These are phyloP conservation scores for Xenops minutus DNA, from an alignment of 2,797 vertebrate genomes.

Conservation along the genomic window DNA sequence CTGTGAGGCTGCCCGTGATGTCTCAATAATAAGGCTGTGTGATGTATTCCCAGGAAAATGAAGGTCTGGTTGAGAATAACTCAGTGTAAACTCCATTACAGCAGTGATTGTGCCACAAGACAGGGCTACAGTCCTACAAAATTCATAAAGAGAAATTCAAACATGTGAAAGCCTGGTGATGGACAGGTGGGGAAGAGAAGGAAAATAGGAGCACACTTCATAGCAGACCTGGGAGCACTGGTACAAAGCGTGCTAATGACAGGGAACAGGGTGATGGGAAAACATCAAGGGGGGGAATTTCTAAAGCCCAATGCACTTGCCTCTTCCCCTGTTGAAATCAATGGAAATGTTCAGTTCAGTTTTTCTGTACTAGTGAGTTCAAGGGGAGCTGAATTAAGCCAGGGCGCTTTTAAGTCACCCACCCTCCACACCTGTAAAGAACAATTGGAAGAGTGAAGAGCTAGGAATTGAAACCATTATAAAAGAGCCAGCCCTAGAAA, in stretches of 20 bases:
- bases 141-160: not conserved
- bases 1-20: not conserved
- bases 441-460: constrained; percentile 53
- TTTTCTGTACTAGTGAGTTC: constrained; percentile 25
- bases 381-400: constrained; percentile 54
- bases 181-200: not conserved
- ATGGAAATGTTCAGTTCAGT: constrained; percentile 42
- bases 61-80: not conserved
- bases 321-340: constrained; percentile 30
- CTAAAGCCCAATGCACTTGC: constrained; percentile 32
- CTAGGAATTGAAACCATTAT: constrained; percentile 48
- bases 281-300: constrained; percentile 48
- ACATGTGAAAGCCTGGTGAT: not conserved
- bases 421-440: constrained; percentile 35
- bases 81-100: not conserved
- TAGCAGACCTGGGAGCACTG: not conserved
- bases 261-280: constrained; percentile 23
- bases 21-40: not conserved
- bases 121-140: not conserved
- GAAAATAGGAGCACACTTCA: not conserved
- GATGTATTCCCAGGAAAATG: constrained; percentile 4
- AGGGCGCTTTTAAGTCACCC: constrained; percentile 17
- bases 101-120: not conserved
- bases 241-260: constrained; percentile 25
- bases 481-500: constrained; percentile 15